Percentiles rank a stretch among this genome's conserved stretches.
Conservation (phyloP, 2,797 vertebrate species). For the Channallabes apus region DNA sequence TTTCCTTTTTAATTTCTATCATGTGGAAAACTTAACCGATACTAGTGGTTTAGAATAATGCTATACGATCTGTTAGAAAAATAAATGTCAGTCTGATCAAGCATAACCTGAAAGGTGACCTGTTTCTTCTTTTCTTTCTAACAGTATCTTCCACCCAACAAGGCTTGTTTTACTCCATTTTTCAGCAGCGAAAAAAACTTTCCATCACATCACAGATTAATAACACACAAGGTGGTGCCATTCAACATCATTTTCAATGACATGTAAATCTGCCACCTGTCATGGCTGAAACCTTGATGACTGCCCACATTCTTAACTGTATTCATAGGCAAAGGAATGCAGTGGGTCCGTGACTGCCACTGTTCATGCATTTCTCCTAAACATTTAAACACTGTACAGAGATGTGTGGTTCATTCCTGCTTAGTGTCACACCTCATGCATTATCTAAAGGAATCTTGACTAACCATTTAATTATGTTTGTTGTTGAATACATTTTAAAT, state of each 20-base stretch:
- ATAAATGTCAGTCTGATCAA: constrained; percentile 43
- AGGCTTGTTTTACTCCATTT: constrained; percentile 45
- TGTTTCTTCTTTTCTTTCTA: constrained; percentile 35
- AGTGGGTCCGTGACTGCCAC: constrained; percentile 13
- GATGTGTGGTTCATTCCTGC: constrained; percentile 6
- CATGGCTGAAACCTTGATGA: constrained; percentile 26
- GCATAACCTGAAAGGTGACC: constrained; percentile 47
- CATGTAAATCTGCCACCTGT: constrained; percentile 38
- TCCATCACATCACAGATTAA: constrained; percentile 33
- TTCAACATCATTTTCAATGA: constrained; percentile 18
- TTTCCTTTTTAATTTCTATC: constrained; percentile 2
- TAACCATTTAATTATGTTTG: constrained; percentile 5
- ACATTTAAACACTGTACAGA: constrained; percentile 9
- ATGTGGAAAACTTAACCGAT: background rate
- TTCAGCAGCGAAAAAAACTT: constrained; percentile 48
- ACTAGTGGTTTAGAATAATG: constrained; percentile 14
- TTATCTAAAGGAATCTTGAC: constrained; percentile 8
- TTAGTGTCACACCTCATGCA: constrained; percentile 19
- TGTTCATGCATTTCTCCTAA: background rate
- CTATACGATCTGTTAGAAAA: constrained; percentile 33
- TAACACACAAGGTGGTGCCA: constrained; percentile 20
- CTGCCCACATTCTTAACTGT: constrained; percentile 44
- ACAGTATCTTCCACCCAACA: constrained; percentile 20
- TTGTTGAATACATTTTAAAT: background rate
- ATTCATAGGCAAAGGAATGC: constrained; percentile 45